A percentile compares a stretch with the other conserved stretches of the same genome.
These are phyloP conservation scores for Melanotus villosus DNA, from an alignment of 2,888 invertebrate species.

Conservation along the genomic window DNA sequence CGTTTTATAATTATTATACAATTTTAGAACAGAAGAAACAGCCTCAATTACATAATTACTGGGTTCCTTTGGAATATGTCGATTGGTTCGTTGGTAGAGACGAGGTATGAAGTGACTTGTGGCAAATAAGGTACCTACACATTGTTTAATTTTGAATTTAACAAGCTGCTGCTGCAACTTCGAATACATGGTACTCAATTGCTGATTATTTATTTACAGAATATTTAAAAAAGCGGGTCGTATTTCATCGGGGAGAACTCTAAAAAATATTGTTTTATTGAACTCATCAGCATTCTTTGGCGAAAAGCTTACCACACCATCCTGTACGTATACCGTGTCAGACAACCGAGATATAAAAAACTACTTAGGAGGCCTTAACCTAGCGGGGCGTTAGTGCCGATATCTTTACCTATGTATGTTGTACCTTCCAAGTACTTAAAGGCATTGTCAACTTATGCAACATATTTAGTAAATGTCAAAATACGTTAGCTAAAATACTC, in stretches of 20 bases:
- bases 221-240: constrained; percentile 55
- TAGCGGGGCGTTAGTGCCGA: no score
- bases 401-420: no score
- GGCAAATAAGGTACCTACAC: constrained; percentile 77
- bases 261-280: constrained; percentile 56
- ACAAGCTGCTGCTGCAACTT: constrained; percentile 57
- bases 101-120: constrained; percentile 95
- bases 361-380: no score
- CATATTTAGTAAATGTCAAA: no score
- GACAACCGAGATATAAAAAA: no score
- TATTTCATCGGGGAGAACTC: constrained; percentile 56
- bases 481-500: no score
- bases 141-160: constrained; percentile 62
- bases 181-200: constrained; percentile 50
- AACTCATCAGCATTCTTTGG: constrained; percentile 32
- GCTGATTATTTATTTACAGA: constrained; percentile 55
- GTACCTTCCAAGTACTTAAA: no score
- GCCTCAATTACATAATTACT: constrained; percentile 77
- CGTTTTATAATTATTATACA: constrained; percentile 70
- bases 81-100: constrained; percentile 91
- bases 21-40: constrained; percentile 71
- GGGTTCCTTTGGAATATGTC: constrained; percentile 85
- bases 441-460: no score
- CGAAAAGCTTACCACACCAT: no score
- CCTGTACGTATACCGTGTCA: no score